Base-by-base conservation (phyloP, 2,797 vertebrate genomes). In the Crax fasciolata region DNA sequence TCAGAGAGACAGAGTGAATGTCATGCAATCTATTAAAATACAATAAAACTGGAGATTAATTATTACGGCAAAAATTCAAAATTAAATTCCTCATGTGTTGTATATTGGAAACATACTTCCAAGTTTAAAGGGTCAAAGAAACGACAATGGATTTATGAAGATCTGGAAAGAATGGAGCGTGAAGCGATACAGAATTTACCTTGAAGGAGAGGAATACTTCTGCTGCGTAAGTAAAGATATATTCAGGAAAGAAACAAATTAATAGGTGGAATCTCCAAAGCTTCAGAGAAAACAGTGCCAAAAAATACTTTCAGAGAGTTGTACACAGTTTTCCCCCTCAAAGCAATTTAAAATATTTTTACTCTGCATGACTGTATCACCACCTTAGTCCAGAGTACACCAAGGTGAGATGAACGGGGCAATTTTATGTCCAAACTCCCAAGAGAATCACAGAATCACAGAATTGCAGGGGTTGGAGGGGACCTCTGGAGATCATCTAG, bases 161-260 rank as follows among this genome's bases (percentile, higher is more conserved):
- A 41, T 91, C 87, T 88, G 70, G 76, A 90, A 90, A 81, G 66
- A 92, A 96, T 81, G 94, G 39, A 19, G 71, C 84, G 87, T 86
- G 85, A 94, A 92, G 86, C 38, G 0, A 67, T 73, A 91, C 94
- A 96, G 91, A 90, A 82, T 96, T 97, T 97, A 97, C 96, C 96
- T 96, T 92, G 59, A 86, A 90, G 94, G n/a, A 92, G 79, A 92
- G 41, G 92, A 95, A 91, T 79, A 81, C 95, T 96, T 97, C 96
- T 95, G 95, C 94, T 93, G 96, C 95, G 82, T 96, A 95, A 94
- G 87, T 87, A 95, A 95, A 96, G 84, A 94, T 84, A 91, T 6
- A 44, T 93, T 87, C 85, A 94, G 93, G 95, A 96, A 93, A 96
- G 91, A 97, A 93, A 96, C 28, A 94, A 84, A 90, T 94, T 88